phyloP scores from a whole-genome alignment of 2,113 vertebrate species.

The Oenanthe oenanthe region DNA sequence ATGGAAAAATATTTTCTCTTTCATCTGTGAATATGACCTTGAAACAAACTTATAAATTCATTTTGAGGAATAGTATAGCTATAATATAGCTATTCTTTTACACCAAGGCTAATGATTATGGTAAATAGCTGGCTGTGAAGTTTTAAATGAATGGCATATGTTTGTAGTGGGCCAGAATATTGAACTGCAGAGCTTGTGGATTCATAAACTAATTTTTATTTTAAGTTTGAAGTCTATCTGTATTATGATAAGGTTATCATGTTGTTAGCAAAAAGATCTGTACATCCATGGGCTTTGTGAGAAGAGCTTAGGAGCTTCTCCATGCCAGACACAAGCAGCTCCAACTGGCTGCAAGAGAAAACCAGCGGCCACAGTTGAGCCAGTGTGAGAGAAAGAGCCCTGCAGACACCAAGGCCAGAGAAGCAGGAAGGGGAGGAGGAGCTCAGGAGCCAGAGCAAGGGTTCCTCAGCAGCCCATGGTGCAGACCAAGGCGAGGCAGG shows the following conservation, averaged over 20 bases:
- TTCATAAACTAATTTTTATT: neutral
- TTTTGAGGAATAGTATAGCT: neutral
- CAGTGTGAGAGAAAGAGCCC: neutral
- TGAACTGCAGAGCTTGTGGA: neutral
- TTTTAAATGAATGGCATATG: neutral
- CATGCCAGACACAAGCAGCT: neutral
- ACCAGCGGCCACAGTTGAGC: neutral
- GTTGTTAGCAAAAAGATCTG: fast-evolving
- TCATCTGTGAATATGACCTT: neutral
- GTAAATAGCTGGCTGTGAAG: neutral
- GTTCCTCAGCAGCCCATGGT: neutral
- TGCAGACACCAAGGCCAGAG: neutral
- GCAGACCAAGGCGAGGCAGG: neutral
- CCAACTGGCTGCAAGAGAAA: neutral
- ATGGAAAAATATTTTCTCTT: neutral
- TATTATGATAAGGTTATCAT: neutral
- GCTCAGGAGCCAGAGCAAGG: no score
- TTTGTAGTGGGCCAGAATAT: neutral
- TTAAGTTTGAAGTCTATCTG: neutral
- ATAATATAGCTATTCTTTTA: neutral
- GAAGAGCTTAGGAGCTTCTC: neutral
- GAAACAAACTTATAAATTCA: neutral
- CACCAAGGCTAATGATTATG: neutral
- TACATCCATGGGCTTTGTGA: neutral
- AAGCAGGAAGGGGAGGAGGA: neutral